Base-by-base conservation (phyloP, 2,113 vertebrate species). In the Anser brachyrhynchus region DNA sequence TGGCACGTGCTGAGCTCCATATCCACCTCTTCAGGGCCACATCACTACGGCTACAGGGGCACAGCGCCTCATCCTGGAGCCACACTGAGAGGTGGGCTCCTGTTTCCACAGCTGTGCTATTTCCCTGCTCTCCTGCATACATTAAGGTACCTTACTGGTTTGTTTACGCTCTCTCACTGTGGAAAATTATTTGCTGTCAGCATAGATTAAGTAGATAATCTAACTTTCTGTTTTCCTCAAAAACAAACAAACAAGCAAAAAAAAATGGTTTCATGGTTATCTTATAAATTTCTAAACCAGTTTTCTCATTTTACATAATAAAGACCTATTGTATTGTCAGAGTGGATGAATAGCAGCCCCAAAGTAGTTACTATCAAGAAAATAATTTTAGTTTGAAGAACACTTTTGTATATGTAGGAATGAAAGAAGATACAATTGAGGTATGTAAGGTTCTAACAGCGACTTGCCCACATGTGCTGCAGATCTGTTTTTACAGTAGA, bases 401-500 rank as follows among this genome's bases (percentile, higher is more conserved):
- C 16, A 13, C 15, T 67, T 67, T 9, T n/a, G 15, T 35, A 74
- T 26, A 13, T 81, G 35, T 71, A 64, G 23, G 33, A 58, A 71
- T 39, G 37, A 62, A 73, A 70, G 31, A 22, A 37, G 78, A 64
- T 86, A 13, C 18, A 62, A 4, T 20, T 28, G 71, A 84, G 44
- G 20, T 81, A 35, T 41, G 20, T 67, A 4, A 35, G 20, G 70
- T 93, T 54, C 44, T 64, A 64, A 55, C 4, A 51, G 54, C 14
- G 37, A 74, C 78, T 66, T 57, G 29, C 49, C 71, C 58, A 35
- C 55, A 19, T 39, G 57, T 84, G 54, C 33, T 79, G 49, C 43
- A 83, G 92, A 90, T 94, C 67, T 79, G 73, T 87, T 81, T 85
- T 80, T 89, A 46, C 51, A 55, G 54, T 51, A 59, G 55, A 29